Evolutionary conservation across 2,797 vertebrate genomes (phyloP), one percentile per base, ranked within the genome.

Genomic region (Lepilemur septentrionalis): DNA sequence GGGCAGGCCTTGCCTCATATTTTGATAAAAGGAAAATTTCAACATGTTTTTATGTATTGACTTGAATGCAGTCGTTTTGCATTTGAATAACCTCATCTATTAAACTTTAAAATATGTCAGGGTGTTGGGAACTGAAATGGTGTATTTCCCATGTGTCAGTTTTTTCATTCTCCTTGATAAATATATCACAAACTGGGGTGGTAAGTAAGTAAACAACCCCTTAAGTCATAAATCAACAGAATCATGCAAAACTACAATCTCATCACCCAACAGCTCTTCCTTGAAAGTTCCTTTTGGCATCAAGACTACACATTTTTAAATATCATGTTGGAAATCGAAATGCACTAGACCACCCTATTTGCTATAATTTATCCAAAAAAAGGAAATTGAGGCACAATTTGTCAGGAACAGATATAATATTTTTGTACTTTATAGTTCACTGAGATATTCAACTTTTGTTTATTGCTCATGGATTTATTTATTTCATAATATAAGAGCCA

Each of bases 11-110:
- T 92, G 92, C 95, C 92, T 98, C 91, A 79, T 32, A 94, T 97
- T 84, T 98, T 96, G 95, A 97, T 98, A 96, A 97, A 96, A 97
- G 80, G 73, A 94, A 97, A 95, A 85, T 92, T 97, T 98, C 93
- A 87, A 97, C 35, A 0, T 97, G 79, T 96, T 98, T 98, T 96
- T 97, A 97, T 87, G 72, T 89, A 92, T 78, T 87, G n/a, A 89
- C 76, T 93, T 89, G 63, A 94, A 35, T 73, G 92, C 85, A 95
- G 89, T 43, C 94, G 85, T 94, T 98, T 96, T 96, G 81, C 94
- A 94, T 98, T 76, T 92, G 91, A 98, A 97, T 97, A 96, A 96
- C 73, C 84, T 23, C 78, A 9, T 87, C 1, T 65, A 93, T 94
- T 97, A 96, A 93, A 83, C 48, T 98, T 97, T 91, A 89, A 94